A percentile compares a stretch with the other conserved stretches of the same genome.
Conservation (phyloP, 2,113 vertebrate genomes). For the Hippocampus comes region DNA sequence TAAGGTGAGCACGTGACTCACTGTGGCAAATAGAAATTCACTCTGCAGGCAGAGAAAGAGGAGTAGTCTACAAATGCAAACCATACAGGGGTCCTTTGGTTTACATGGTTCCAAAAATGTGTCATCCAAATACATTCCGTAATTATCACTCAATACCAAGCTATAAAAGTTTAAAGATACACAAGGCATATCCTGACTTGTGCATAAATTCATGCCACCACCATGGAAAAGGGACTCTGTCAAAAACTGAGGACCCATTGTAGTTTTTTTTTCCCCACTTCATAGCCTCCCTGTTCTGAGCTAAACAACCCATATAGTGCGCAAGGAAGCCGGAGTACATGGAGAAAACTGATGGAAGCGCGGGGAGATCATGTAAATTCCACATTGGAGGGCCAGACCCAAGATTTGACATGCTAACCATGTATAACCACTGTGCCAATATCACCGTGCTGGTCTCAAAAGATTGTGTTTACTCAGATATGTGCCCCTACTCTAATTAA, state of each 20-base stretch:
- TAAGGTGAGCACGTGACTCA: slow-evolving; percentile 20
- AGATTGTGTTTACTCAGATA: not conserved
- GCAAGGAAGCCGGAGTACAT: too few species aligned
- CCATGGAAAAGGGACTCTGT: too few species aligned
- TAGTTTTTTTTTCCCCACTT: too few species aligned
- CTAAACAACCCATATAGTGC: too few species aligned
- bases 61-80: not conserved
- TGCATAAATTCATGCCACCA: too few species aligned
- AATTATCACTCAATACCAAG: not conserved
- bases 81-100: not conserved
- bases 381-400: not conserved
- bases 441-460: not conserved
- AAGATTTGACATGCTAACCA: not conserved
- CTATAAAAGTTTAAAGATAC: not conserved
- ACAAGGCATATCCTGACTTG: too few species aligned
- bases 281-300: too few species aligned
- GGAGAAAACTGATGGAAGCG: too few species aligned
- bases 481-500: not conserved
- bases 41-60: slow-evolving; percentile 22
- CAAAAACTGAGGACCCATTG: too few species aligned
- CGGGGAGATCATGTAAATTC: too few species aligned
- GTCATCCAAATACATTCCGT: not conserved
- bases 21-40: slow-evolving; percentile 29
- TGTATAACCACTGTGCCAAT: not conserved
- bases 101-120: not conserved